Base-by-base conservation (phyloP, 2,113 vertebrate genomes). In the Seriola rivoliana region DNA sequence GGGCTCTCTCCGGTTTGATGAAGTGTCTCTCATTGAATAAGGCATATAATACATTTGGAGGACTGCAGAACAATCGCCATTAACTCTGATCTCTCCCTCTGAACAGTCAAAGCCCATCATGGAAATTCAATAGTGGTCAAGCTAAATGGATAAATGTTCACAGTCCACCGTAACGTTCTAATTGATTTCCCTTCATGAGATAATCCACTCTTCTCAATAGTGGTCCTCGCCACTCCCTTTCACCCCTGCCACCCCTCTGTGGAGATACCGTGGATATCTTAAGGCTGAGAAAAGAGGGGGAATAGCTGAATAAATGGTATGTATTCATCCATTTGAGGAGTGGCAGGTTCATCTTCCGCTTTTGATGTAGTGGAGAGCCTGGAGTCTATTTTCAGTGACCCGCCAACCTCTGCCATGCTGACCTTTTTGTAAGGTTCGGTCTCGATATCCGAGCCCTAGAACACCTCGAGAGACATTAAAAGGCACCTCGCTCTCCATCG, bases 21-120 rank as follows among this genome's bases (percentile, higher is more conserved):
- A 97, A 99, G 97, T 99, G 97, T 97, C 98, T 97, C 96, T 96
- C 96, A 98, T 98, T 99, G 97, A 98, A 97, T 97, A 96, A 97
- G 96, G 96, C 96, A 97, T 97, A 99, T 98, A 98, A 99, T 98
- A 97, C 97, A 97, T 98, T 97, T 97, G 95, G 96, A 98, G 96
- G 96, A 96, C 96, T 94, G 97, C 95, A 95, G 97, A 97, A 98
- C 97, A 98, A 98, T 98, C 95, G 95, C 96, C 96, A 98, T 99
- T 98, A 98, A 97, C 97, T 98, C 96, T 95, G 95, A 96, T 97
- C 96, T 97, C 97, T 82, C 94, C 91, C 96, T 89, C 92, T 84
- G 86, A 92, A 97, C 96, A 97, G 97, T 97, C 96, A 96, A 97
- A 98, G 96, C 97, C 96, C 97, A 97, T 98, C 97, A 98, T 97